Conservation (phyloP, 1,140 invertebrate species). For the Tribolium madens region DNA sequence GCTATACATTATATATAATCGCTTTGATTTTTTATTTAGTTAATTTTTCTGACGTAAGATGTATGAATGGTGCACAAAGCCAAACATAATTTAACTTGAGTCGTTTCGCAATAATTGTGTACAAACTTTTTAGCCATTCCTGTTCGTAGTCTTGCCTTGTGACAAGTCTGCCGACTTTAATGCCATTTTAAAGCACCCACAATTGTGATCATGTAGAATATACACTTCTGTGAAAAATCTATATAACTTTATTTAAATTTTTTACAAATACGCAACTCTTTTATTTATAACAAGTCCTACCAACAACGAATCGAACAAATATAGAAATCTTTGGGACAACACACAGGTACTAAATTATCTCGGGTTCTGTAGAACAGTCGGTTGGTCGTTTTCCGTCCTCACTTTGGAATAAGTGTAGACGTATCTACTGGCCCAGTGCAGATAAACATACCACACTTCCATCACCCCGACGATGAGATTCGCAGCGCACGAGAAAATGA, state of each 20-base stretch:
- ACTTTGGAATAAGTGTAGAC: constrained; percentile 62
- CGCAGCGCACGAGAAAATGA: constrained; percentile 63
- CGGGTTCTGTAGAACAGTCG: constrained; percentile 11
- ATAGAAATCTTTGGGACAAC: constrained; percentile 13
- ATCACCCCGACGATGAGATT: constrained; percentile 64
- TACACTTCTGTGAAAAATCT: constrained; percentile 8
- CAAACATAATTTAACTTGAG: too few relatives aligned
- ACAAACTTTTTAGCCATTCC: background rate
- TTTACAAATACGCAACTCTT: background rate
- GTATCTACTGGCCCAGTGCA: constrained; percentile 66
- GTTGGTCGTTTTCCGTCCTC: constrained; percentile 14
- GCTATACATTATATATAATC: too few relatives aligned
- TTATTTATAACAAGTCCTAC: background rate
- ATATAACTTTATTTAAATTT: constrained; percentile 32
- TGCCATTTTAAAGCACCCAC: constrained; percentile 1
- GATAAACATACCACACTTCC: constrained; percentile 66
- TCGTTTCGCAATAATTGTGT: too few relatives aligned
- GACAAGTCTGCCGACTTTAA: background rate
- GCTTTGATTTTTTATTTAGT: too few relatives aligned
- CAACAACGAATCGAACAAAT: background rate
- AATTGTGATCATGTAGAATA: constrained; percentile 21
- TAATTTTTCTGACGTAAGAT: too few relatives aligned
- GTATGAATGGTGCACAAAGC: too few relatives aligned
- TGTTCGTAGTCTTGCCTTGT: constrained; percentile 4
- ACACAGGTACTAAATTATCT: constrained; percentile 15